Conservation (phyloP, 2,888 invertebrate species). For the Elgonia sp. region DNA sequence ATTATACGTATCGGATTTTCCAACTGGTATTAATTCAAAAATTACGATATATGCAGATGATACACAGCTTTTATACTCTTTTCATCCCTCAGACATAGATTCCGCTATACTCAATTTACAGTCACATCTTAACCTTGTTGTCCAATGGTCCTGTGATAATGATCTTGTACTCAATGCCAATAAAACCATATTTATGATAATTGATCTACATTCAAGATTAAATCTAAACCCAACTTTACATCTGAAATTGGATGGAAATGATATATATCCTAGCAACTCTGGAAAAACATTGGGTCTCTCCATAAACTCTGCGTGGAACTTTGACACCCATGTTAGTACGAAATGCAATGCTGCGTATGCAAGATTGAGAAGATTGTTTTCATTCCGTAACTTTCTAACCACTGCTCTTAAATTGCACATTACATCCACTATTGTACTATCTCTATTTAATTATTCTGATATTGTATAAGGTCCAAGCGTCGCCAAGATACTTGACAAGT, state of each 20-base stretch:
- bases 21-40: neutral
- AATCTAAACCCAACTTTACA: too few relatives aligned
- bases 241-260: neutral
- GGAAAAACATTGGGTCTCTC: too few relatives aligned
- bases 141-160: neutral
- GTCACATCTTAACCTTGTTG: neutral
- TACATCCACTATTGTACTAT: neutral
- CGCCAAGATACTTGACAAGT: neutral
- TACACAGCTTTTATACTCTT: neutral
- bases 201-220: neutral
- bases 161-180: neutral
- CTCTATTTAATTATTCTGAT: neutral
- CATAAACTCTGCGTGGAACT: too few relatives aligned
- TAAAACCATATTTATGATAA: neutral
- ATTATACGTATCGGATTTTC: neutral
- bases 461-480: neutral
- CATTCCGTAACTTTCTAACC: neutral
- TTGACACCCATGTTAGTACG: too few relatives aligned
- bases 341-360: too few relatives aligned
- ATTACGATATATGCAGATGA: neutral
- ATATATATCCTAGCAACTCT: too few relatives aligned
- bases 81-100: neutral
- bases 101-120: neutral
- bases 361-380: neutral
- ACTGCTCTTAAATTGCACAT: neutral